Base-by-base conservation (phyloP, 2,888 invertebrate genomes). In the Diarsia mendica region DNA sequence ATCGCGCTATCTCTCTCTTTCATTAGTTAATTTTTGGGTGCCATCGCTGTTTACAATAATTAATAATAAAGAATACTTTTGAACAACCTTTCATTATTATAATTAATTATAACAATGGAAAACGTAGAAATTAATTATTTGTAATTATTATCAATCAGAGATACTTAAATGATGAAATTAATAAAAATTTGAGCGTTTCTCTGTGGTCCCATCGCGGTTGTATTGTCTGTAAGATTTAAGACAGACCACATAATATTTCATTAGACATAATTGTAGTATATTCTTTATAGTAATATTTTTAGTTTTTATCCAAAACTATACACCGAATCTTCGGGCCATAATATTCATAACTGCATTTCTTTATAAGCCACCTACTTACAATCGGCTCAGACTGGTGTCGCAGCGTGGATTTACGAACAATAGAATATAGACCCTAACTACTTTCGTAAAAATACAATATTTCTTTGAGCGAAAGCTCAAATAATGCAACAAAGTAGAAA, bases 161-260 rank as follows among this genome's bases (percentile, higher is more conserved):
- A 58, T 15, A 55, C 51, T 72, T 74, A 74, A 65, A 33, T n/a
- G 51, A 64, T 48, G 23, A 73, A 72, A 79, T 60, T 65, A 69
- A 61, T 73, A 63, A n/a, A 55, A 53, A 75, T 79, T 88, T 87
- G 86, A 86, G 88, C 86, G 74, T 73, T 75, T 79, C 33, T 64
- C 67, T 75, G 70, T 88, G 88, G 88, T 84, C 88, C 86, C 88
- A 55, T 58, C 74, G 71, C 81, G 61, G 60, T 68, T 70, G 60
- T 61, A 78, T 83, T 66, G 66, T 72, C 55, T 68, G 48, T 64
- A 58, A 69, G 49, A 55, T 67, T 70, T 51, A 69, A 80, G 48
- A 73, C 77, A 78, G 80, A 83, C 79, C 83, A 80, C 80, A 63
- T 65, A 39, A 51, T 53, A 63, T 61, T 66, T 48, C 3, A 61